Evolutionary conservation across 2,113 vertebrate species (phyloP).

Genomic region (Dromaius novaehollandiae): DNA sequence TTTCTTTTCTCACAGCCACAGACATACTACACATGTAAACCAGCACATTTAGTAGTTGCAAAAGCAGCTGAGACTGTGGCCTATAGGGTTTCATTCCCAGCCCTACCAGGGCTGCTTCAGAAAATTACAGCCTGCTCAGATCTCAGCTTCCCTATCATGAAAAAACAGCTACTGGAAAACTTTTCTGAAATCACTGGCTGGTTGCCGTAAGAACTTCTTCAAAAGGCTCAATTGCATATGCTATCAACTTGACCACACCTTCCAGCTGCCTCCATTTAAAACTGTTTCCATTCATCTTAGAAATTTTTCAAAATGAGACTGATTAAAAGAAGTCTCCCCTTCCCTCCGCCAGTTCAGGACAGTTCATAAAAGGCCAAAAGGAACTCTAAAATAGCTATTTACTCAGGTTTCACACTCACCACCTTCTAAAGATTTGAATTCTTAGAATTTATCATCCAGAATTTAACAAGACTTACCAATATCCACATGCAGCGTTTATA

Average conservation of each 20-base stretch:
- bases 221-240: not conserved
- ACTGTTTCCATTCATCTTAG: rapidly evolving
- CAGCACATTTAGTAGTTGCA: rapidly evolving
- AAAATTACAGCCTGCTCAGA: rapidly evolving
- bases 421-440: not conserved
- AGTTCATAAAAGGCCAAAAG: not conserved
- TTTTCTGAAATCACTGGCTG: rapidly evolving
- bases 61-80: not conserved
- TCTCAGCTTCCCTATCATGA: rapidly evolving
- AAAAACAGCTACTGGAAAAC: not conserved
- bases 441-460: rapidly evolving
- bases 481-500: rapidly evolving
- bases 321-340: not conserved
- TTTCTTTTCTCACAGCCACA: rapidly evolving
- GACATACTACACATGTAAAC: rapidly evolving
- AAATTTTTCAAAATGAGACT: not conserved
- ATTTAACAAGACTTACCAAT: rapidly evolving
- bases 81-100: rapidly evolving
- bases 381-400: not conserved
- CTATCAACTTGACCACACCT: not conserved
- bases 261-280: rapidly evolving
- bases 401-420: not conserved
- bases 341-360: rapidly evolving
- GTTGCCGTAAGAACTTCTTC: not conserved
- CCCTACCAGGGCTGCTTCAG: not conserved